These are phyloP conservation scores for Emydocephalus ijimae DNA, from an alignment of 2,113 vertebrate species.

Conservation along the genomic window DNA sequence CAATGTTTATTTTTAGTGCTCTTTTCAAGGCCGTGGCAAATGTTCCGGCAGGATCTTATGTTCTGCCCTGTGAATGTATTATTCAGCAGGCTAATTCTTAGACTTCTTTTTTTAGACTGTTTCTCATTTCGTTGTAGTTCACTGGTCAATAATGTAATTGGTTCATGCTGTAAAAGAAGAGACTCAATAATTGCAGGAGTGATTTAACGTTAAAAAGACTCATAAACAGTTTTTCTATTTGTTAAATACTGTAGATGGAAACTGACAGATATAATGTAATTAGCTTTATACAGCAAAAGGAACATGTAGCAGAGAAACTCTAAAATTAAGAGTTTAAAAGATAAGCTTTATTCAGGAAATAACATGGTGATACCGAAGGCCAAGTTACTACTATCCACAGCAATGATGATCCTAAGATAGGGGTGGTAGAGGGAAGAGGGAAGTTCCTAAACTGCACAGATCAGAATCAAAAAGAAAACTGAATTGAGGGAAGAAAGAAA, in stretches of 20 bases:
- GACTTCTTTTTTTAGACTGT: not conserved
- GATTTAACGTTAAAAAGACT: not conserved
- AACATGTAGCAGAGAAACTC: not conserved
- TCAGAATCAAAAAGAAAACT: not conserved
- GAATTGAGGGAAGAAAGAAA: not conserved
- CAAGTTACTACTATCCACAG: not conserved
- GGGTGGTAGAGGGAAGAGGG: not conserved
- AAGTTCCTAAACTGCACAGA: not conserved
- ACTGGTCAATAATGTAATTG: not conserved
- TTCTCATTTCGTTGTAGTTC: not conserved
- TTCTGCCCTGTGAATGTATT: not conserved
- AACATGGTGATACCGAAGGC: not conserved
- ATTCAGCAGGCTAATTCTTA: not conserved
- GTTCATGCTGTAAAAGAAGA: not conserved
- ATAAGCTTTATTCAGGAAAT: not conserved
- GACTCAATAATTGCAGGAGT: not conserved
- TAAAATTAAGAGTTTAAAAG: not conserved
- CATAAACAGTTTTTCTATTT: not conserved
- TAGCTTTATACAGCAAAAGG: not conserved
- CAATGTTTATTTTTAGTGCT: not conserved
- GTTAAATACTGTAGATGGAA: not conserved
- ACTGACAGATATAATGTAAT: not conserved
- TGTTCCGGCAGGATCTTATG: not conserved
- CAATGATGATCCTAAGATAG: not conserved
- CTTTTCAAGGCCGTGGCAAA: not conserved